Conservation (phyloP, 2,797 vertebrate genomes). For the Sebastes matsubarae region DNA sequence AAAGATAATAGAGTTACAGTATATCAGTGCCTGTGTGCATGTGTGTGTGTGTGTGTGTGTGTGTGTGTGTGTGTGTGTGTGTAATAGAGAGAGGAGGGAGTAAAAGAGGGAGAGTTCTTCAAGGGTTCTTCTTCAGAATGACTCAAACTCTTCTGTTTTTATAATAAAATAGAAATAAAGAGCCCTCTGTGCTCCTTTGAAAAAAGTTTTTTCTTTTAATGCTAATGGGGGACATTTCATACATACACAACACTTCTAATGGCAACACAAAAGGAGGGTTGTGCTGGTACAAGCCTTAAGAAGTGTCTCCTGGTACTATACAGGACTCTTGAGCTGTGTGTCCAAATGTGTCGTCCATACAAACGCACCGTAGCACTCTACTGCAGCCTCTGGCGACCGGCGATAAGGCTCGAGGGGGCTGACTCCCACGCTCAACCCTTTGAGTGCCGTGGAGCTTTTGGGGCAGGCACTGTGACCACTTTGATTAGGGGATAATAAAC, state of each 20-base stretch:
- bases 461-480: constrained; percentile 69
- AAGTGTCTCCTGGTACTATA: constrained; percentile 1
- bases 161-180: background rate
- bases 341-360: constrained; percentile 60
- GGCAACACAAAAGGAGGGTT: constrained; percentile 18
- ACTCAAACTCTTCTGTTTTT: constrained; percentile 7
- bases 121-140: background rate
- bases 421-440: constrained; percentile 45
- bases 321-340: constrained; percentile 48
- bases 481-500: constrained; percentile 78
- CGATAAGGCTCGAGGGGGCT: constrained; percentile 67
- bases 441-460: constrained; percentile 37
- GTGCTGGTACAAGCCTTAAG: constrained; percentile 7
- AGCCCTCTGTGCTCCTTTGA: background rate
- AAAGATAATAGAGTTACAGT: constrained; percentile 30
- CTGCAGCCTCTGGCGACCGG: constrained; percentile 66
- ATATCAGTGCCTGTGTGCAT: background rate
- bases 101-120: background rate
- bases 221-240: background rate
- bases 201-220: background rate
- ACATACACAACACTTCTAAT: background rate
- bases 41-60: background rate
- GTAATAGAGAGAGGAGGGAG: background rate
- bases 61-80: background rate
- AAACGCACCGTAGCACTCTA: constrained; percentile 56